Evolutionary conservation across 2,113 vertebrate genomes (phyloP), one percentile per base, ranked within the genome.

Genomic region (Chionis minor): DNA sequence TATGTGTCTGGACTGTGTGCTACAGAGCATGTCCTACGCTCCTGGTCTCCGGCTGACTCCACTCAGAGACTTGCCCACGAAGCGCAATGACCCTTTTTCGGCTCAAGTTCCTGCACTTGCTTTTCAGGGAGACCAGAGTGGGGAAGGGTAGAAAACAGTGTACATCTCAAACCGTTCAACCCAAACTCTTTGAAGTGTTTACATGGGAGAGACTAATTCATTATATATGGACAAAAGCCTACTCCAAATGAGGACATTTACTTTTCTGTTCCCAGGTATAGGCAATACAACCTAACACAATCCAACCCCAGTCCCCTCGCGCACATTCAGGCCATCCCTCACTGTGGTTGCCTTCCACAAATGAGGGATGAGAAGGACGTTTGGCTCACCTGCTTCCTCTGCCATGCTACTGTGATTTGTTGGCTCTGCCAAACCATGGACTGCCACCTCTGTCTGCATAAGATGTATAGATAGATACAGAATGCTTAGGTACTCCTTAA

Each of bases 251-350:
- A 69, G 23, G 92, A 55, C 24, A 42, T 40, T 32, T 14, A 67
- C 33, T 83, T 61, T 67, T 61, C 72, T 6, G 1, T 84, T 74
- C 13, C 33, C 63, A 22, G 28, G 12, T 55, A 55, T 9, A 77
- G 74, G 59, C 19, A 78, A 45, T 2, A 19, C 55, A 92, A 33
- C 12, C 12, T 33, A 87, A 61, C 20, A 8, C 40, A 85, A 66
- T 5, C 21, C 61, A 81, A 40, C 5, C 17, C 30, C 18, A 69
- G 32, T 8, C 35, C n/a, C 42, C 42, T 58, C 0, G 0, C 33
- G 47, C 61, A 58, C 11, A 23, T 9, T 42, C 0, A 8, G 61
- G 44, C 40, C 74, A 56, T 27, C 35, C 33, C 17, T n/a, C 38
- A 16, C 59, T 35, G 56, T 54, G 21, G 59, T 2, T 62, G 66